These are phyloP conservation scores for Laticauda colubrina DNA, from an alignment of 2,113 vertebrate species.

Conservation along the genomic window DNA sequence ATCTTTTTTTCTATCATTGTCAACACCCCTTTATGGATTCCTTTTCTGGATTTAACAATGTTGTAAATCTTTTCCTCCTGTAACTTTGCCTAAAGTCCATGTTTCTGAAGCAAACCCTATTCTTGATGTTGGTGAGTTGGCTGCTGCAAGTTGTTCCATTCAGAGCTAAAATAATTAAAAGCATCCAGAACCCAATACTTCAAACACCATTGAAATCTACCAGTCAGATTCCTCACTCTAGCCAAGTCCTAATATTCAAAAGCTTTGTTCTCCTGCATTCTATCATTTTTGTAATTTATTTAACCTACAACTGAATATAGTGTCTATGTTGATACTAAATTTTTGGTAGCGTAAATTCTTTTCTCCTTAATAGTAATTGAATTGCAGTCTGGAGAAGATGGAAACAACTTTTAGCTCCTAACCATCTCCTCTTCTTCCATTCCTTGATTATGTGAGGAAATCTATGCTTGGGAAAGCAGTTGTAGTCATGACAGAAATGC, in stretches of 20 bases:
- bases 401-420: neutral
- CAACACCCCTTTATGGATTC: neutral
- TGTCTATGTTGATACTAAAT: neutral
- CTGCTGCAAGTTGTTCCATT: neutral
- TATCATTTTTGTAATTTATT: neutral
- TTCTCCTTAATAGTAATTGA: neutral
- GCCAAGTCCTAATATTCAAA: neutral
- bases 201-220: neutral
- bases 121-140: neutral
- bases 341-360: neutral
- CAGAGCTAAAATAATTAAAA: neutral
- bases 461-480: neutral
- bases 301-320: neutral
- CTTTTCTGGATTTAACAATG: neutral
- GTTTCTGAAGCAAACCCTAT: neutral
- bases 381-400: neutral
- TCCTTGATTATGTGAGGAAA: neutral
- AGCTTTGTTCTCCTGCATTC: neutral
- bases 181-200: neutral
- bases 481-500: neutral
- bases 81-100: neutral
- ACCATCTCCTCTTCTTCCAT: neutral
- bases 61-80: neutral
- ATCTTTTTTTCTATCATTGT: neutral
- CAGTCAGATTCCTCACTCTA: neutral